phyloP scores from a whole-genome alignment of 1,140 invertebrate genomes.

The Apis dorsata region DNA sequence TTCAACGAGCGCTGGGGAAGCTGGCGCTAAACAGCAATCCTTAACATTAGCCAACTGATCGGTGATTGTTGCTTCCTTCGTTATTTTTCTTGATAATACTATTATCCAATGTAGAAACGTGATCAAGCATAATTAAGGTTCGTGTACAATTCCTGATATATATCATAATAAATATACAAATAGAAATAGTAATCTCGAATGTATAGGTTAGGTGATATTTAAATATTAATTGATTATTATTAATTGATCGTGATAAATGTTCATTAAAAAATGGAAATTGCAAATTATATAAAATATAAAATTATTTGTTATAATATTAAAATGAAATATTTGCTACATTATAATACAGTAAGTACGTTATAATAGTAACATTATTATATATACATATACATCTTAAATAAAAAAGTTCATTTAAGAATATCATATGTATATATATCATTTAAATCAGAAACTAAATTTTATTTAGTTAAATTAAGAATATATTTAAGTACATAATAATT shows the following conservation, averaged over 20 bases:
- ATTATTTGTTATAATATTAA: too few species aligned
- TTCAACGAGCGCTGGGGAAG: constrained; percentile 26
- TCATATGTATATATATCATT: too few species aligned
- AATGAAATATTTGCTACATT: too few species aligned
- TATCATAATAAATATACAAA: constrained; percentile 7
- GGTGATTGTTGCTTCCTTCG: not conserved
- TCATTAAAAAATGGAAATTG: too few species aligned
- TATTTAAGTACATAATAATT: too few species aligned
- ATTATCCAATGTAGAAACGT: not conserved
- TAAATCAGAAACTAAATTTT: too few species aligned
- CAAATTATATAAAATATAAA: too few species aligned
- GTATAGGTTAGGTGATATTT: not conserved
- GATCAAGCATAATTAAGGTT: constrained; percentile 6
- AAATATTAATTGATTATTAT: not conserved
- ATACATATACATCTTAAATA: too few species aligned
- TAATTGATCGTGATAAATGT: not conserved
- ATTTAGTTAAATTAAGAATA: too few species aligned
- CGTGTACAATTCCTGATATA: not conserved
- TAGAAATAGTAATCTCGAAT: not conserved
- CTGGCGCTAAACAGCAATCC: constrained; percentile 23
- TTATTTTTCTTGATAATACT: not conserved
- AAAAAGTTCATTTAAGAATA: too few species aligned
- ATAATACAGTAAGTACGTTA: not conserved
- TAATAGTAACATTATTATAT: not conserved
- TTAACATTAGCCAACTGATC: not conserved